Evolutionary conservation across 2,797 vertebrate genomes (phyloP).

Genomic region (Numenius phaeopus): DNA sequence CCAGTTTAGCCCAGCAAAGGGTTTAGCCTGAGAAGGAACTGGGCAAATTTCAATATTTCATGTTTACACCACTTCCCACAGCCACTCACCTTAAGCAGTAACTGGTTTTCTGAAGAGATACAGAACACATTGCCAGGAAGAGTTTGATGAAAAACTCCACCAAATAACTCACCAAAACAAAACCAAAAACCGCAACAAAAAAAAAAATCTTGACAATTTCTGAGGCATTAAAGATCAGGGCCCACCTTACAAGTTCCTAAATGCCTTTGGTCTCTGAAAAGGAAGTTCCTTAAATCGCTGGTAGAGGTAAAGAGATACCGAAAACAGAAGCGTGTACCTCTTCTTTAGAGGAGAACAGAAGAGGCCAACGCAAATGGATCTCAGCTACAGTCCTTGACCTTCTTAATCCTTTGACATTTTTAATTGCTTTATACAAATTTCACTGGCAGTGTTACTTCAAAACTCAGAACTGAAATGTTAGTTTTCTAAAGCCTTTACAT

Average conservation of each 20-base stretch:
- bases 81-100: slow-evolving; percentile 83
- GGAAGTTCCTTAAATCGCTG: slow-evolving; percentile 34
- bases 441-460: background rate
- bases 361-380: background rate
- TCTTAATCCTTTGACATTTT: background rate
- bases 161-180: background rate
- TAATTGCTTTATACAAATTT: background rate
- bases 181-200: background rate
- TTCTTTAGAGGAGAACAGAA: background rate
- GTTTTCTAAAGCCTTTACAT: background rate
- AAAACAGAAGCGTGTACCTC: background rate
- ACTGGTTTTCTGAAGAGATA: slow-evolving; percentile 64
- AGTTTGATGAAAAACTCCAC: background rate
- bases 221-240: slow-evolving; percentile 54
- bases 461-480: background rate
- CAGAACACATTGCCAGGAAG: slow-evolving; percentile 57
- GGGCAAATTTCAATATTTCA: slow-evolving; percentile 89
- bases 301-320: background rate
- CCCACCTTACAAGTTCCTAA: slow-evolving; percentile 47
- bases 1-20: background rate
- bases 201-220: slow-evolving; percentile 19
- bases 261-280: slow-evolving; percentile 31
- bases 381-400: background rate
- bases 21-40: slow-evolving; percentile 87
- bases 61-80: slow-evolving; percentile 90